Percentiles rank a stretch among this genome's conserved stretches.
phyloP scores from a whole-genome alignment of 2,888 invertebrate species.

The Eristalis intricaria region DNA sequence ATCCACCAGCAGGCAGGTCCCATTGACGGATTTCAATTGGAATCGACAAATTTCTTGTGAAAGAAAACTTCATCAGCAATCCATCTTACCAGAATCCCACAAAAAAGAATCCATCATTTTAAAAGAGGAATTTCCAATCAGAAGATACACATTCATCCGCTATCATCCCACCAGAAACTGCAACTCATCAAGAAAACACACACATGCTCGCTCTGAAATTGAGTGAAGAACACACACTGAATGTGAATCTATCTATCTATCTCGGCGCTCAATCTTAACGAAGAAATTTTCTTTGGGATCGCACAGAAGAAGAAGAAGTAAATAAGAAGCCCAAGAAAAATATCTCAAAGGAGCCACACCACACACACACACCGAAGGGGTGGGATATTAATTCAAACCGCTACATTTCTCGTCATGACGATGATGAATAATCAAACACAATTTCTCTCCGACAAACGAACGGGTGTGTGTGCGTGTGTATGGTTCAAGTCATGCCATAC shows the following conservation, averaged over 20 bases:
- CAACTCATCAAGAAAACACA: neutral
- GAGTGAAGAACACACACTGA: neutral
- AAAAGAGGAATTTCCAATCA: slow-evolving; percentile 44
- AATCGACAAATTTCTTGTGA: neutral
- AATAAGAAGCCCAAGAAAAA: slow-evolving; percentile 53
- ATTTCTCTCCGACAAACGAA: slow-evolving; percentile 35
- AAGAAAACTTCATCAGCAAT: slow-evolving; percentile 9
- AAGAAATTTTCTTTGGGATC: slow-evolving; percentile 40
- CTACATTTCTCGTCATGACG: slow-evolving; percentile 21
- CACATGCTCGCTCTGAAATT: slow-evolving; percentile 4
- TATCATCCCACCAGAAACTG: neutral
- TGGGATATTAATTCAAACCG: slow-evolving; percentile 67
- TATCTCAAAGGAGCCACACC: slow-evolving; percentile 61
- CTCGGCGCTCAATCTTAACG: slow-evolving; percentile 62
- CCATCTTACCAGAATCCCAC: neutral
- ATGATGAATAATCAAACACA: slow-evolving; percentile 68
- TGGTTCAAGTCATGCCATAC: slow-evolving; percentile 71
- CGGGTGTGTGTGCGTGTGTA: slow-evolving; percentile 33
- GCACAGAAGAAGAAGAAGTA: slow-evolving; percentile 32
- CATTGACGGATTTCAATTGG: slow-evolving; percentile 12
- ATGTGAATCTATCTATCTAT: slow-evolving; percentile 16
- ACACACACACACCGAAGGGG: slow-evolving; percentile 56
- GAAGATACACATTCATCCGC: slow-evolving; percentile 22
- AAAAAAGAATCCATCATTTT: slow-evolving; percentile 34
- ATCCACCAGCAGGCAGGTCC: neutral